phyloP scores from a whole-genome alignment of 1,140 invertebrate genomes.

The Dreissena polymorpha region DNA sequence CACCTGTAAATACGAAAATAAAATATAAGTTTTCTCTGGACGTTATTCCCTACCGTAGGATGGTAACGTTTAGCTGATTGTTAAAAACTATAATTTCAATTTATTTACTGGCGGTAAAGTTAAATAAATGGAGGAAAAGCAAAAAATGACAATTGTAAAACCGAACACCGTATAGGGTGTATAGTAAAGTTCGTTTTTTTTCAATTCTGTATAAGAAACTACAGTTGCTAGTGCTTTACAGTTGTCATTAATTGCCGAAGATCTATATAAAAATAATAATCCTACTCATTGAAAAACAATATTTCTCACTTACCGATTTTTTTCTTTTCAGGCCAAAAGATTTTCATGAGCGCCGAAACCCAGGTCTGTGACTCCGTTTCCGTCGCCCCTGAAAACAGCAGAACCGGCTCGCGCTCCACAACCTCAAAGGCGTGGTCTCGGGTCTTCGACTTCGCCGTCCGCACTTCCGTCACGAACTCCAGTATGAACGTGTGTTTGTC shows the following conservation, averaged over 20 bases:
- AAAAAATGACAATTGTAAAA: no score
- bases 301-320: conserved; percentile 34
- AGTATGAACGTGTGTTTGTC: conserved; percentile 66
- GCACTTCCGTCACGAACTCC: conserved; percentile 62
- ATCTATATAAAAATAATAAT: no score
- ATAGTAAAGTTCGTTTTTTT: no score
- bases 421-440: conserved; percentile 66
- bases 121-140: no score
- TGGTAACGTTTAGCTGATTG: no score
- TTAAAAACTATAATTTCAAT: no score
- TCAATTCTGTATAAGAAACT: no score
- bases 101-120: no score
- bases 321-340: conserved; percentile 58
- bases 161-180: no score
- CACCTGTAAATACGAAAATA: conserved; percentile 47
- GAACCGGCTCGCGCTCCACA: conserved; percentile 58
- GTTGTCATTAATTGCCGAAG: no score
- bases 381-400: conserved; percentile 60
- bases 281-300: no score
- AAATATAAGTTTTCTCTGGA: not conserved
- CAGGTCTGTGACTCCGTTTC: conserved; percentile 61
- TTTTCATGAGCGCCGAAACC: conserved; percentile 59
- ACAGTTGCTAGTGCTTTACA: no score
- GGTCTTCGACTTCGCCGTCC: conserved; percentile 62
- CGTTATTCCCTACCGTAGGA: not conserved